Percentiles rank a stretch among this genome's conserved stretches.
Evolutionary conservation across 2,797 vertebrate genomes (phyloP).

Genomic region (Karalla daura): DNA sequence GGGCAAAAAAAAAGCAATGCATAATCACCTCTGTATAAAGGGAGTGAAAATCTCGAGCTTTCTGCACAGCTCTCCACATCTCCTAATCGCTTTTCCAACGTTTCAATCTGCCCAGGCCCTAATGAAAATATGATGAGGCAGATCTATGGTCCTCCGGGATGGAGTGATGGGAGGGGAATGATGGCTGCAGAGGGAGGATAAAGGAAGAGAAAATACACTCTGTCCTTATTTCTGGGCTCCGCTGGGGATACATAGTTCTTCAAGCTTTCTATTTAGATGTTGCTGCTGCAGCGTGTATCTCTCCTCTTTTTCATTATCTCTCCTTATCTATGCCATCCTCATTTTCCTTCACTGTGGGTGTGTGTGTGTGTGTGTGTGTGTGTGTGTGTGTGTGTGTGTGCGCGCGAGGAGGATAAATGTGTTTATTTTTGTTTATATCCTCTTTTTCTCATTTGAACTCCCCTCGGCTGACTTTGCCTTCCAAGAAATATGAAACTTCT

Average conservation of each 20-base stretch:
- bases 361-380: slow-evolving; percentile 24
- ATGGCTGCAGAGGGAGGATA: slow-evolving; percentile 81
- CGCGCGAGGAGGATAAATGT: slow-evolving; percentile 70
- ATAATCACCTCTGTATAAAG: slow-evolving; percentile 77
- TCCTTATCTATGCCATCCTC: slow-evolving; percentile 69
- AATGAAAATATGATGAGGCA: slow-evolving; percentile 86
- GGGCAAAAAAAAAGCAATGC: slow-evolving; percentile 62
- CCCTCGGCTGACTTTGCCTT: slow-evolving; percentile 58
- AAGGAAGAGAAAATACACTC: slow-evolving; percentile 86
- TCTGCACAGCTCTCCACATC: slow-evolving; percentile 72
- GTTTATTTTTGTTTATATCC: slow-evolving; percentile 71
- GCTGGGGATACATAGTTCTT: slow-evolving; percentile 92
- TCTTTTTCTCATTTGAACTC: slow-evolving; percentile 66
- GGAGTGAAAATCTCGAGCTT: slow-evolving; percentile 72
- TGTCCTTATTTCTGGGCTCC: slow-evolving; percentile 94
- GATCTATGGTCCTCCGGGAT: slow-evolving; percentile 79
- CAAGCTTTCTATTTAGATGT: slow-evolving; percentile 90
- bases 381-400: no score
- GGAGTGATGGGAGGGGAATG: slow-evolving; percentile 69
- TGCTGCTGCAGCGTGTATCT: slow-evolving; percentile 71
- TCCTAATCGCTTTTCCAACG: slow-evolving; percentile 80
- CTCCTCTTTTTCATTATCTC: slow-evolving; percentile 53
- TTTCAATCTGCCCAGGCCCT: slow-evolving; percentile 85
- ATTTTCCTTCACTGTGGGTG: slow-evolving; percentile 39
- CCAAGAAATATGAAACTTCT: slow-evolving; percentile 68